Conservation (phyloP, 1,140 invertebrate genomes). For the Cyrtorhinus lividipennis region DNA sequence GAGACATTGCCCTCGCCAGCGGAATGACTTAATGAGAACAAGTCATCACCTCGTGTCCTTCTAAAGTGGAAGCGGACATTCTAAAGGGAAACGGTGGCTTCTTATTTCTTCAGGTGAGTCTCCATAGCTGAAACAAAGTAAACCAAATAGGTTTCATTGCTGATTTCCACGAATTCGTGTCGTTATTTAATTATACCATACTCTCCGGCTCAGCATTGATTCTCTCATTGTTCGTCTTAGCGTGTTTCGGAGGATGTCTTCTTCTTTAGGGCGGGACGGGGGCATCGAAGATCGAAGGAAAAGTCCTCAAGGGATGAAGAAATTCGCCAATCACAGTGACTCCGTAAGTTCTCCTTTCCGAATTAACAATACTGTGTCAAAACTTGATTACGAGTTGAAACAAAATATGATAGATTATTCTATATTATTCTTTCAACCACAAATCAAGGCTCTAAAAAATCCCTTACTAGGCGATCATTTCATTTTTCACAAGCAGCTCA, state of each 20-base stretch:
- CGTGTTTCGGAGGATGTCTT: not conserved
- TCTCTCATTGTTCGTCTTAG: not conserved
- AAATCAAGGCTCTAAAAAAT: not conserved
- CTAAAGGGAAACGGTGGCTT: no score
- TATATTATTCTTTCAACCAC: not conserved
- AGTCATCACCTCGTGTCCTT: no score
- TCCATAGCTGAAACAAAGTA: no score
- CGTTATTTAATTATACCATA: no score
- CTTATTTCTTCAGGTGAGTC: no score
- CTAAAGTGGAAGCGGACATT: no score
- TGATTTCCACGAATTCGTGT: no score
- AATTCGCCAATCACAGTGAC: slow-evolving; percentile 5
- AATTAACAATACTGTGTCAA: not conserved
- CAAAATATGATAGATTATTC: not conserved
- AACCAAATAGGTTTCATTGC: no score
- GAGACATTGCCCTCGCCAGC: no score
- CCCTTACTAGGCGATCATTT: not conserved
- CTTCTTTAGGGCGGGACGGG: not conserved
- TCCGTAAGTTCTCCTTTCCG: not conserved
- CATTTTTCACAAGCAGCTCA: not conserved
- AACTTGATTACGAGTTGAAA: not conserved
- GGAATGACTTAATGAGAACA: no score
- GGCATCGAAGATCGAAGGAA: not conserved
- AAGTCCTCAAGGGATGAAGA: not conserved
- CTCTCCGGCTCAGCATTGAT: no score